A percentile compares a stretch with the other conserved stretches of the same genome.
Conservation (phyloP, 2,113 vertebrate genomes). For the Varanus komodoensis region DNA sequence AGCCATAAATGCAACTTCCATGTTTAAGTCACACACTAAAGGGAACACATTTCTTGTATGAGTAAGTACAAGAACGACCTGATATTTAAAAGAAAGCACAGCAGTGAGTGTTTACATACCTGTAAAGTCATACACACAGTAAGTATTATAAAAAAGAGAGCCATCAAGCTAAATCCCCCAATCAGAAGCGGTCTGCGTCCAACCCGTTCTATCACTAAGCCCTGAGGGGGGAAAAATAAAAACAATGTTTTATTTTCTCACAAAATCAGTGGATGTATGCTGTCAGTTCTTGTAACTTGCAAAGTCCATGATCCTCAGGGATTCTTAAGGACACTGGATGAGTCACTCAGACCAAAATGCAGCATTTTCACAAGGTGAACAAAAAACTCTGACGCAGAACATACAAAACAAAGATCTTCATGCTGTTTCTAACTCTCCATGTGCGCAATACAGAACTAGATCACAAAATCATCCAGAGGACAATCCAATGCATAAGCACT, state of each 20-base stretch:
- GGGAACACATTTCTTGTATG: background rate
- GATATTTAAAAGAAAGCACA: background rate
- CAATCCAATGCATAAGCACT: no score
- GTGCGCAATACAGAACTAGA: no score
- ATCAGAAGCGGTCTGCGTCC: constrained; percentile 91
- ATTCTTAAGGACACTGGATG: background rate
- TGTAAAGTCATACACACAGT: constrained; percentile 89
- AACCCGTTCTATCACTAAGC: constrained; percentile 88
- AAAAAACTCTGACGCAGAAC: background rate
- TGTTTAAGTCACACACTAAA: background rate
- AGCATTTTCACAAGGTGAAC: background rate
- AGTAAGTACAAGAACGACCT: accelerated
- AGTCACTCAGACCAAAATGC: background rate
- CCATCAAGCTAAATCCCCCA: constrained; percentile 91
- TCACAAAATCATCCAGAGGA: background rate
- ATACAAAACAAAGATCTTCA: background rate
- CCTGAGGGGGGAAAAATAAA: constrained; percentile 71
- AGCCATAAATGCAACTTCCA: background rate
- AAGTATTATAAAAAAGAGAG: constrained; percentile 86
- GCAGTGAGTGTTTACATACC: constrained; percentile 66
- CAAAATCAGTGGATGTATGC: background rate
- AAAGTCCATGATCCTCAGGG: background rate
- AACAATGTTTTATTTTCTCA: background rate
- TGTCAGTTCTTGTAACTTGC: background rate
- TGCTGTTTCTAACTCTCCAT: background rate